These are phyloP conservation scores for Brachirus orientalis DNA, from an alignment of 2,113 vertebrate genomes.

Conservation along the genomic window DNA sequence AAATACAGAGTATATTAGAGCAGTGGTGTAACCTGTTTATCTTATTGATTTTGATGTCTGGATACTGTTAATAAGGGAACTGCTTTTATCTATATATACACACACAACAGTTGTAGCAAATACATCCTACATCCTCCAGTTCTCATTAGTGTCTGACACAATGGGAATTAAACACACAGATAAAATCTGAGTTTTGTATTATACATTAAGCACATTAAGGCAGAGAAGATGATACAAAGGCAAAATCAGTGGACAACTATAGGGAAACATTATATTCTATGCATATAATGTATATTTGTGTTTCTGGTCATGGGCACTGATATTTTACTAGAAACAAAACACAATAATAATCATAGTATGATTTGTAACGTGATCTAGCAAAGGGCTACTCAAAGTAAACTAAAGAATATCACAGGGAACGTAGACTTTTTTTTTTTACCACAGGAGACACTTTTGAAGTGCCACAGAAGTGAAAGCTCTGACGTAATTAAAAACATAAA, in stretches of 20 bases:
- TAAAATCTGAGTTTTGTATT: not conserved
- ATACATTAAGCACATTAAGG: not conserved
- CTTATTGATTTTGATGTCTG: constrained; percentile 2
- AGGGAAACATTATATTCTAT: not conserved
- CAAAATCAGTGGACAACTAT: too few relatives aligned
- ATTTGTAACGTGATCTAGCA: too few relatives aligned
- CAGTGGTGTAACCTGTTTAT: not conserved
- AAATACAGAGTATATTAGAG: not conserved
- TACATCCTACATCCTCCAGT: not conserved
- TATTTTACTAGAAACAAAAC: too few relatives aligned
- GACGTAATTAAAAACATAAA: too few relatives aligned
- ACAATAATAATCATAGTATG: too few relatives aligned
- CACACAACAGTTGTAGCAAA: not conserved
- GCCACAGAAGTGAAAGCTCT: too few relatives aligned
- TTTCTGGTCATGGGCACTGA: not conserved
- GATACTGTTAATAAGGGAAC: not conserved
- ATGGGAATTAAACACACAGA: not conserved
- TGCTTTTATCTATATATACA: not conserved
- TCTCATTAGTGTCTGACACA: constrained; percentile 1
- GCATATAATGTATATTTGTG: not conserved
- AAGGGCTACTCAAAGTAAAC: too few relatives aligned
- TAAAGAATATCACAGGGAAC: too few relatives aligned
- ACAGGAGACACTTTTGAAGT: too few relatives aligned
- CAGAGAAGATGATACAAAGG: too few relatives aligned
- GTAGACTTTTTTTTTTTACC: too few relatives aligned